Evolutionary conservation across 2,888 invertebrate genomes (phyloP).

Genomic region (Incurvaria masculella): DNA sequence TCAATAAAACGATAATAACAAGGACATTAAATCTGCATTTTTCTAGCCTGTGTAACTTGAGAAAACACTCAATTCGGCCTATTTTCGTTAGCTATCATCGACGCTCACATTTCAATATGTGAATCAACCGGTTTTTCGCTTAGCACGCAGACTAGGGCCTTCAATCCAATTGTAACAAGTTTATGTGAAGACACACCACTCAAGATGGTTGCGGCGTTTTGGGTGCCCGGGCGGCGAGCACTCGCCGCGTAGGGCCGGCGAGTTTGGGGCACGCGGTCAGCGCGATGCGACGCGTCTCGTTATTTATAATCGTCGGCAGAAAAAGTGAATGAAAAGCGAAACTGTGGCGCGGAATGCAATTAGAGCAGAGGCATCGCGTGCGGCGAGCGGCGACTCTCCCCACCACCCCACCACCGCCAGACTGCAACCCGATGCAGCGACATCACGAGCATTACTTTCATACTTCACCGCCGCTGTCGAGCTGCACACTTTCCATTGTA

Average conservation of each 20-base stretch:
- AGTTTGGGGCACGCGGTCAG: background rate
- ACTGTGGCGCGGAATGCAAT: constrained; percentile 1
- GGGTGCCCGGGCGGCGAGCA: background rate
- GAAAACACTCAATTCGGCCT: no score
- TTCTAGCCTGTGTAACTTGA: no score
- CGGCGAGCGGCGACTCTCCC: background rate
- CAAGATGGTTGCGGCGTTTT: background rate
- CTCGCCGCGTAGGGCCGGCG: background rate
- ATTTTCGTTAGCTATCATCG: no score
- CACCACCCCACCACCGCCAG: background rate
- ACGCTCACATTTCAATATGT: no score
- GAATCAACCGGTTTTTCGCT: no score
- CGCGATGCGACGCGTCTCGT: background rate
- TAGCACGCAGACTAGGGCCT: no score
- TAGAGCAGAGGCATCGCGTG: background rate
- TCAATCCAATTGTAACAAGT: no score
- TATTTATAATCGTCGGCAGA: background rate
- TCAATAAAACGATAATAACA: no score
- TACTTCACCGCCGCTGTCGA: background rate
- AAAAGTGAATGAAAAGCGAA: constrained; percentile 6
- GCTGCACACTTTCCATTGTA: background rate
- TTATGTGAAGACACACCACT: no score
- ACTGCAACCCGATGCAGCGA: background rate
- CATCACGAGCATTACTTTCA: background rate
- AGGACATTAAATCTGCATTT: no score